Conservation (phyloP, 2,797 vertebrate species). For the Nothura maculosa region DNA sequence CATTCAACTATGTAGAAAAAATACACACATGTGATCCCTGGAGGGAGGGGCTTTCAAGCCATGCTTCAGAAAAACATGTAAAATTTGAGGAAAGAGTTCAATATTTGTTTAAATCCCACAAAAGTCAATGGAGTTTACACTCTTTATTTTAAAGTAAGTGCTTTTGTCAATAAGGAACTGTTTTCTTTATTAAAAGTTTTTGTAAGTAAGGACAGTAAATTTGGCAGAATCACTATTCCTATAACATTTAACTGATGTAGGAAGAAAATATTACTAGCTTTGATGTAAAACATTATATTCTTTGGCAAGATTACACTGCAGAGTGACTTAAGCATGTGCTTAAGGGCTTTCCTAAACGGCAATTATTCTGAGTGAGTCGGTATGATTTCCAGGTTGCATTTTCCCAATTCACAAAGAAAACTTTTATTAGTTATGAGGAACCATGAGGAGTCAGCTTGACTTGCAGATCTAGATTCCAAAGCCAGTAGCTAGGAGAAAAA, state of each 20-base stretch:
- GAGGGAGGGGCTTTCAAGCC: neutral
- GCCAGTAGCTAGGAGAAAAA: neutral
- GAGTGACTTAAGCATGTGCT: neutral
- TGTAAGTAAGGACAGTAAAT: neutral
- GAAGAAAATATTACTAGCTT: neutral
- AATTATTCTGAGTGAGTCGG: neutral
- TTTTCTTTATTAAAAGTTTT: neutral
- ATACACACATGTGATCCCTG: neutral
- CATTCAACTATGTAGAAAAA: neutral
- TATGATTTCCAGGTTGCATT: neutral
- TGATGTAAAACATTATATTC: neutral
- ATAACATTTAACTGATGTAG: conserved; percentile 5
- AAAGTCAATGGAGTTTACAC: neutral
- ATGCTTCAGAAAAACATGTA: neutral
- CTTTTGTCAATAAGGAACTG: neutral
- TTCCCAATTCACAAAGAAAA: neutral
- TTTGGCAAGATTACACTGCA: neutral
- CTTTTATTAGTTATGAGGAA: neutral
- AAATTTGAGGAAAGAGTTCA: neutral
- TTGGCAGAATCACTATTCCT: neutral
- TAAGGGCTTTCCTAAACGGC: neutral
- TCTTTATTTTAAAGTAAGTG: neutral
- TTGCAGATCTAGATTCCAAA: neutral
- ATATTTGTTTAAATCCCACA: neutral
- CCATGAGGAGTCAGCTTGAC: neutral